Evolutionary conservation across 2,113 vertebrate species (phyloP).

Genomic region (Alaudala cheleensis): DNA sequence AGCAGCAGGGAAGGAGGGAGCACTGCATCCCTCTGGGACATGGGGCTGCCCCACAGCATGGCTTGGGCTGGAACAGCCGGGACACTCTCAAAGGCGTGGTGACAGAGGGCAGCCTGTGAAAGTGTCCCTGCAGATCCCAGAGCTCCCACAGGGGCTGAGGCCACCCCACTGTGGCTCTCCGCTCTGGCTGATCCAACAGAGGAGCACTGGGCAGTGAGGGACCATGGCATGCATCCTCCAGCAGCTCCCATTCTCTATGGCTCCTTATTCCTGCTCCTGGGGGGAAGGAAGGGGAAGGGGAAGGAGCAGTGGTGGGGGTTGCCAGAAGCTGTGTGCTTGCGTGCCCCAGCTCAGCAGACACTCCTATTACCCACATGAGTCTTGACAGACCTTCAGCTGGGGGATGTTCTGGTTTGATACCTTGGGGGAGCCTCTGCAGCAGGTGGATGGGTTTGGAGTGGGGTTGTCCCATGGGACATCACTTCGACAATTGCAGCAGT

Average conservation of each 20-base stretch:
- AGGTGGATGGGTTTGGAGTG: not conserved
- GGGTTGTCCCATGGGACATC: fast-evolving
- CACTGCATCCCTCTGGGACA: not conserved
- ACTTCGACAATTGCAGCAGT: not conserved
- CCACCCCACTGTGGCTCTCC: fast-evolving
- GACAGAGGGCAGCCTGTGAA: not conserved
- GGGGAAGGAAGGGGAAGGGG: not conserved
- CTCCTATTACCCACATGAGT: not conserved
- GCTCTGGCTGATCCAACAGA: not conserved
- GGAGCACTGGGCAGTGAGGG: fast-evolving
- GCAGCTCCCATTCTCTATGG: not conserved
- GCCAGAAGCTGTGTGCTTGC: not conserved
- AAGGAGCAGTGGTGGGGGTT: fast-evolving
- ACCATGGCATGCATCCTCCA: fast-evolving
- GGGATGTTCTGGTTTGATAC: not conserved
- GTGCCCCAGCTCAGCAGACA: not conserved
- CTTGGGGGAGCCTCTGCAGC: not conserved
- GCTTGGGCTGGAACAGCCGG: fast-evolving
- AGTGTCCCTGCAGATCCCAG: not conserved
- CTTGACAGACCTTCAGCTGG: not conserved
- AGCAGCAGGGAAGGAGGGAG: not conserved
- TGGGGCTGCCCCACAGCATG: fast-evolving
- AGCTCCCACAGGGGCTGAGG: fast-evolving
- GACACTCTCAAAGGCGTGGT: fast-evolving
- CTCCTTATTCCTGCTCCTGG: not conserved